Percentiles rank a stretch among this genome's conserved stretches.
These are phyloP conservation scores for Lutjanus argentimaculatus DNA, from an alignment of 2,797 vertebrate species.

Conservation along the genomic window DNA sequence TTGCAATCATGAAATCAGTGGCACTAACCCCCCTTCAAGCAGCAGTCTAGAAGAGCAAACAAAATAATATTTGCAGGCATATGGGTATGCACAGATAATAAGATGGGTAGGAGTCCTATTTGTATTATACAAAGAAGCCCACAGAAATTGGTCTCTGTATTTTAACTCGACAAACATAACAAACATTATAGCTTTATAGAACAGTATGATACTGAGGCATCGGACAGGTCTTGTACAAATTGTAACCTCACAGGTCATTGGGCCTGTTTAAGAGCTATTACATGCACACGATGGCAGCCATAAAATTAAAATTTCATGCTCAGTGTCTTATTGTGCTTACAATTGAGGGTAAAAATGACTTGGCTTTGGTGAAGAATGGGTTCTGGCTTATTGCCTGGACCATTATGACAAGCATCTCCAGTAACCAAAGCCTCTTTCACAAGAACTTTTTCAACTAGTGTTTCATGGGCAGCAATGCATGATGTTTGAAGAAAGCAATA, in stretches of 20 bases:
- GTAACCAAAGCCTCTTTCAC: constrained; percentile 14
- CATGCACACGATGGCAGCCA: background rate
- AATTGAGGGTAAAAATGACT: background rate
- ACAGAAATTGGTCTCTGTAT: background rate
- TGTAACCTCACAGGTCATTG: background rate
- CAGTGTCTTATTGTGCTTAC: background rate
- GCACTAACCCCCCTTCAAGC: background rate
- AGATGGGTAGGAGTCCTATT: background rate
- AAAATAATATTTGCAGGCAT: background rate
- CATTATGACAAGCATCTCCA: background rate
- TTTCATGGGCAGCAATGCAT: background rate
- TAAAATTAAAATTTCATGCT: background rate
- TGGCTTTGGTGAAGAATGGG: background rate
- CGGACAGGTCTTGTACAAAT: background rate
- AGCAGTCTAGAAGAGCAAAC: background rate
- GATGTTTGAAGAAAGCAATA: background rate
- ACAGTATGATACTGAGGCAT: background rate
- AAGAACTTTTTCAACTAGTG: background rate
- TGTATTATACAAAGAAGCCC: background rate
- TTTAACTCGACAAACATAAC: background rate
- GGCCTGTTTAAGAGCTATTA: background rate
- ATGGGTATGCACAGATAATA: background rate
- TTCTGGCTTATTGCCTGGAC: background rate
- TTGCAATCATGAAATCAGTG: background rate
- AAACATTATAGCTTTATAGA: background rate